These are phyloP conservation scores for Cephalophus harveyi DNA, from an alignment of 2,113 vertebrate genomes.

Conservation along the genomic window DNA sequence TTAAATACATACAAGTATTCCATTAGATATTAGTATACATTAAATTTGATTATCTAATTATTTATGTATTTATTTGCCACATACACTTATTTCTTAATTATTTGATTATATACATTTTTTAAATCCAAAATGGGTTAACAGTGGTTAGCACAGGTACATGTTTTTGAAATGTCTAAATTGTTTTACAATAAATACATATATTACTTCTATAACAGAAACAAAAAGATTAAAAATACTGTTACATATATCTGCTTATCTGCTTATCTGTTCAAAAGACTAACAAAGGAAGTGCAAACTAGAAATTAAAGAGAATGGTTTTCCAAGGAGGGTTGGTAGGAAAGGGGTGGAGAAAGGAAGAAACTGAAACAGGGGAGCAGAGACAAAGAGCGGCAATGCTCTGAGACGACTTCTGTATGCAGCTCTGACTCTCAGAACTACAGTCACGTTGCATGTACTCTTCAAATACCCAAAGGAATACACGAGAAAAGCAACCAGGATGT, in stretches of 20 bases:
- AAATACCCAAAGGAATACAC: not conserved
- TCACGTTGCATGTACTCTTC: not conserved
- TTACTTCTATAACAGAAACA: not conserved
- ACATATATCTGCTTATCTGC: not conserved
- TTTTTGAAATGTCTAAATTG: not conserved
- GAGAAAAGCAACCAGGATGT: not conserved
- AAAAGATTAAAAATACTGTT: not conserved
- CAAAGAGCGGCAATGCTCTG: not conserved
- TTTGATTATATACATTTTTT: not conserved
- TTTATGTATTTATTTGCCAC: not conserved
- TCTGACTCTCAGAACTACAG: not conserved
- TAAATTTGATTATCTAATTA: not conserved
- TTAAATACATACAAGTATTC: not conserved
- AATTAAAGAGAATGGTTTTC: not conserved
- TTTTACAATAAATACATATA: conserved; percentile 4
- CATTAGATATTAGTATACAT: not conserved
- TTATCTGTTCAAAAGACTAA: conserved; percentile 19
- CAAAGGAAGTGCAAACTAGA: not conserved
- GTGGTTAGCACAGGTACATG: not conserved
- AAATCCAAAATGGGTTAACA: not conserved
- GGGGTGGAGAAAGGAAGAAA: not conserved
- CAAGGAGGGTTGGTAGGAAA: not conserved
- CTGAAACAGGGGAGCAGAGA: not conserved
- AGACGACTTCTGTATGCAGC: not conserved
- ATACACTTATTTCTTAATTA: not conserved